Conservation (phyloP, 1,140 invertebrate species). For the Ceratoteleas bidentatus region DNA sequence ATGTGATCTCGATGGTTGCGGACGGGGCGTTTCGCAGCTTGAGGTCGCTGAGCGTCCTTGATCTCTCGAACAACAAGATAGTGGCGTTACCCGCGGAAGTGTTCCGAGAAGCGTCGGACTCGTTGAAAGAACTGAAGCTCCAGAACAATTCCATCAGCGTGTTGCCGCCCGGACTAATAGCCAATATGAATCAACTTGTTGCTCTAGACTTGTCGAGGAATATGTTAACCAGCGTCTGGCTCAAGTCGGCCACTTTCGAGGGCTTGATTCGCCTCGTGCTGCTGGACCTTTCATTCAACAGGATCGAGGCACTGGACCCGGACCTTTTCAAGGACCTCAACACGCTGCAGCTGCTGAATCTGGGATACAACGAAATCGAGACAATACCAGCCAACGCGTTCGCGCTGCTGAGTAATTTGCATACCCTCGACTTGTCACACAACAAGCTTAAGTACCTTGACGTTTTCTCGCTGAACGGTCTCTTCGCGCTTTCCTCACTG, state of each 20-base stretch:
- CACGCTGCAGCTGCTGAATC: constrained; percentile 90
- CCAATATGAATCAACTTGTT: constrained; percentile 91
- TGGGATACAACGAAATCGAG: constrained; percentile 90
- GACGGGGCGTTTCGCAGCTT: constrained; percentile 90
- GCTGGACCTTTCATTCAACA: constrained; percentile 92
- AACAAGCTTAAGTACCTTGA: constrained; percentile 89
- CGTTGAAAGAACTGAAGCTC: constrained; percentile 92
- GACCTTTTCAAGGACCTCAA: constrained; percentile 91
- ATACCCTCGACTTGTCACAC: constrained; percentile 89
- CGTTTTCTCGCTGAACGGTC: constrained; percentile 88
- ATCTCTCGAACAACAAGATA: constrained; percentile 93
- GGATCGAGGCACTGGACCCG: constrained; percentile 89
- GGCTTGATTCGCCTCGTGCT: constrained; percentile 93
- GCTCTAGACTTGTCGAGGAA: constrained; percentile 94
- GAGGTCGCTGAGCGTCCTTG: constrained; percentile 89
- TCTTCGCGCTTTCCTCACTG: constrained; percentile 90
- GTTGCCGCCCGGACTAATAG: constrained; percentile 89
- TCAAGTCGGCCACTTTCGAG: constrained; percentile 90
- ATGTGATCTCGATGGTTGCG: constrained; percentile 92
- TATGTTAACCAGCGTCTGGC: constrained; percentile 91
- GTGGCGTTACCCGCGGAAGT: constrained; percentile 92
- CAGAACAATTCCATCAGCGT: constrained; percentile 94
- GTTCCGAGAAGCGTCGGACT: constrained; percentile 88
- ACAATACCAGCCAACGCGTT: constrained; percentile 90
- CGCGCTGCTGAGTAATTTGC: constrained; percentile 90